Evolutionary conservation across 1,140 invertebrate genomes (phyloP).

Genomic region (Heterodera schachtii): DNA sequence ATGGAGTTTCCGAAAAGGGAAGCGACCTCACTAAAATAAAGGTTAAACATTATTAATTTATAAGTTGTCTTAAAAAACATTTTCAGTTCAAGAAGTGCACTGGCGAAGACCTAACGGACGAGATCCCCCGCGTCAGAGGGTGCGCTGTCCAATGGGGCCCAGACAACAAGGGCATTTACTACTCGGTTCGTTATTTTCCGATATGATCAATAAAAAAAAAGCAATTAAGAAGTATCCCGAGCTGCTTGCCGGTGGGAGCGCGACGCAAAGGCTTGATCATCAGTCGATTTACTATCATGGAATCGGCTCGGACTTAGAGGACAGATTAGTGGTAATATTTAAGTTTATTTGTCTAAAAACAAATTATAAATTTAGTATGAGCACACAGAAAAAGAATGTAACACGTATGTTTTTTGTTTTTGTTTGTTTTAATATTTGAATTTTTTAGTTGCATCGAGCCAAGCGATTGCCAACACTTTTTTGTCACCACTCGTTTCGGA

Average conservation of each 20-base stretch:
- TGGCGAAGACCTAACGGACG: constrained; percentile 82
- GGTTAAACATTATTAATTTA: constrained; percentile 55
- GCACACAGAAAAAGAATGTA: not conserved
- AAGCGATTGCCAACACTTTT: constrained; percentile 56
- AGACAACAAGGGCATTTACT: constrained; percentile 35
- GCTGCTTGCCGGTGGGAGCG: constrained; percentile 79
- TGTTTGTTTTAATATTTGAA: not conserved
- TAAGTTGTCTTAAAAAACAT: constrained; percentile 70
- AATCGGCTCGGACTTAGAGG: constrained; percentile 80
- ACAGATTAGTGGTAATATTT: too few relatives aligned
- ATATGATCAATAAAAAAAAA: not conserved
- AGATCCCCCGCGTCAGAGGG: constrained; percentile 87
- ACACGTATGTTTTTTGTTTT: constrained; percentile 1
- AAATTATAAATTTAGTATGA: too few relatives aligned
- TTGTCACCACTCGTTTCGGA: constrained; percentile 53
- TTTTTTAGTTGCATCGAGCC: constrained; percentile 38
- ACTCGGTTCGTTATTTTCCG: constrained; percentile 22
- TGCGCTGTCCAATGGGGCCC: constrained; percentile 77
- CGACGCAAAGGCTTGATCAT: constrained; percentile 81
- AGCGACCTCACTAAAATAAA: constrained; percentile 85
- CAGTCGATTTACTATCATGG: constrained; percentile 92
- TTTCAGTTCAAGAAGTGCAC: constrained; percentile 68
- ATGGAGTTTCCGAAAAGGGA: constrained; percentile 85
- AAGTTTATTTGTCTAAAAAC: not conserved
- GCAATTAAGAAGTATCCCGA: constrained; percentile 74